Evolutionary conservation across 2,888 invertebrate species (phyloP).

Genomic region (Brachypterus glaber): DNA sequence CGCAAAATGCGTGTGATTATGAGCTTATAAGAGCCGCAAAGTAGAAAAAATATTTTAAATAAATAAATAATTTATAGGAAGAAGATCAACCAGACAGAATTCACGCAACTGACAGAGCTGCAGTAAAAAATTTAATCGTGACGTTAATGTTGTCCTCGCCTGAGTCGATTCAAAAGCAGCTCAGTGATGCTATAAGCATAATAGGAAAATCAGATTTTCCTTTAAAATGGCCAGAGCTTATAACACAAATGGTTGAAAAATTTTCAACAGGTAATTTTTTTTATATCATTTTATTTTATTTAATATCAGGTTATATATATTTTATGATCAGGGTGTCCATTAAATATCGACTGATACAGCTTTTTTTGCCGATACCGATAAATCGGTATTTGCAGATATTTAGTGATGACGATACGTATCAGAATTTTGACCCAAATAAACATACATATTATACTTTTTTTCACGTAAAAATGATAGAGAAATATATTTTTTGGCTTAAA

Average conservation of each 20-base stretch:
- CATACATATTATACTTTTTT: no score
- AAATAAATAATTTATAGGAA: conserved; percentile 37
- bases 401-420: no score
- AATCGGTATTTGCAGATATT: no score
- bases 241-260: conserved; percentile 88
- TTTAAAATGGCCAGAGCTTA: conserved; percentile 87
- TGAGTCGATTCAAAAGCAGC: conserved; percentile 82
- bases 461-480: no score
- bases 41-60: no score
- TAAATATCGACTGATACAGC: no score
- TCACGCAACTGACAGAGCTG: conserved; percentile 64
- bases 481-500: no score
- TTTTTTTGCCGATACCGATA: no score
- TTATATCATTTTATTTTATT: conserved; percentile 5
- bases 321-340: no score
- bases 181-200: conserved; percentile 91
- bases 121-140: conserved; percentile 79
- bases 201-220: conserved; percentile 98
- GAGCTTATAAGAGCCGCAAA: no score
- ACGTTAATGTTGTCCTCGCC: conserved; percentile 89
- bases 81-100: conserved; percentile 74
- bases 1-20: no score
- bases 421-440: no score
- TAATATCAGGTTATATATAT: conserved; percentile 4
- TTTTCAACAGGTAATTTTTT: conserved; percentile 58